Base-by-base conservation (phyloP, 2,888 invertebrate genomes). In the Cyaniris semiargus region DNA sequence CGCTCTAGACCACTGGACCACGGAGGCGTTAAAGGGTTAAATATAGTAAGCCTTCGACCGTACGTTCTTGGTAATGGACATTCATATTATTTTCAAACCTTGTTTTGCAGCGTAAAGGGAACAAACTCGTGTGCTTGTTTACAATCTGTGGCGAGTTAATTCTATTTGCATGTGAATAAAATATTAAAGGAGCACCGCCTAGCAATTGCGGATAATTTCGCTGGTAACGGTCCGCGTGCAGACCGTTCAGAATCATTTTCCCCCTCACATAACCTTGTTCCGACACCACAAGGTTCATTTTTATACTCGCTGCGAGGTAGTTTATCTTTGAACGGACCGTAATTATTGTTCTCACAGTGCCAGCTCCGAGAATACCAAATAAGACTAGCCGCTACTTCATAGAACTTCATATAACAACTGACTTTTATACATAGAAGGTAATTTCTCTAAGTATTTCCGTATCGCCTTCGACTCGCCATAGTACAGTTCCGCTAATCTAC, bases 171-270 rank as follows among this genome's bases (percentile, higher is more conserved):
- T 76, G 75, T 80, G 78, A 81, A 80, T 79, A 79, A 81, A 80
- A 77, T 79, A 79, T 78, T 80, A 81, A 79, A 78, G 71, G 70
- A 60, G 76, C 80, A 80, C 81, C 80, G 78, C 76, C 74, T 4
- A 80, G 78, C 80, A 80, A 80, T 81, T 81, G 80, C 78, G 77
- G 77, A 80, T 81, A 81, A 80, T 81, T 81, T 80, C 79, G 79
- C 71, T 79, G 77, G 60, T 76, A 78, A 77, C 74, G 72, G 78
- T 80, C 81, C 80, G 80, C 79, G 80, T 15, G 18, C 53, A 53
- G 53, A 53, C 53, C 53, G 53, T 53, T 53, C 53, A 18, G 18
- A 53, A 53, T 53, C 53, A 53, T 53, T 53, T 18, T 53, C 18
- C 18, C 3, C 53, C 18, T 18, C 4, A 53, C 18, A 18, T 18